A percentile compares a stretch with the other conserved stretches of the same genome.
These are phyloP conservation scores for Dioctria rufipes DNA, from an alignment of 2,888 invertebrate species.

Conservation along the genomic window DNA sequence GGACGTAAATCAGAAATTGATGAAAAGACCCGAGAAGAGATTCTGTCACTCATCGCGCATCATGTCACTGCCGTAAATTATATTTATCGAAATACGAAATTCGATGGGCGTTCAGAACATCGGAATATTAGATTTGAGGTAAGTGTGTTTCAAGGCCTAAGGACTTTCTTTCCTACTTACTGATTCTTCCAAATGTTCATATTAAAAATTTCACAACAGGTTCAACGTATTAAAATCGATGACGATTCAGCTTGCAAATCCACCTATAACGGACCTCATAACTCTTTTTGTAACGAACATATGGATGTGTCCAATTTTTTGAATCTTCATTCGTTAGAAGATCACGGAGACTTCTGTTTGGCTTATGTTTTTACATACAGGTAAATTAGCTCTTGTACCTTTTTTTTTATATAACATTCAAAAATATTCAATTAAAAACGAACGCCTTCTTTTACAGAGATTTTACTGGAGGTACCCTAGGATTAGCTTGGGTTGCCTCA, in stretches of 20 bases:
- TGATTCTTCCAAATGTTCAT: no score
- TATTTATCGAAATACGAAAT: constrained; percentile 95
- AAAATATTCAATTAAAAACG: neutral
- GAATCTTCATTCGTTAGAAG: constrained; percentile 95
- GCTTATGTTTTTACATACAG: constrained; percentile 98
- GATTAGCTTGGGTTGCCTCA: constrained; percentile 99
- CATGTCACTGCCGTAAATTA: constrained; percentile 99
- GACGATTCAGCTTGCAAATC: constrained; percentile 85
- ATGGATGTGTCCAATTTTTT: constrained; percentile 99
- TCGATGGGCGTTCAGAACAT: constrained; percentile 91
- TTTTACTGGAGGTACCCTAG: constrained; percentile 97
- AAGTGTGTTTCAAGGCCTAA: constrained; percentile 1
- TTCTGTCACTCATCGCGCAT: constrained; percentile 96
- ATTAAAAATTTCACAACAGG: constrained; percentile 61
- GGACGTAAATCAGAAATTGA: constrained; percentile 79
- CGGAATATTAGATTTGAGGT: constrained; percentile 98
- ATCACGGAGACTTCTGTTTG: constrained; percentile 98
- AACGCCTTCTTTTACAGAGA: constrained; percentile 75
- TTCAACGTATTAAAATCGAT: constrained; percentile 83
- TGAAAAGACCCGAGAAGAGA: constrained; percentile 96
- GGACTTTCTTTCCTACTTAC: neutral
- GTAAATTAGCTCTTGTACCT: constrained; percentile 59
- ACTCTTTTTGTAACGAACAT: constrained; percentile 95
- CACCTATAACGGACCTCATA: constrained; percentile 78
- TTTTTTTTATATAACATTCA: neutral